A percentile compares a stretch with the other conserved stretches of the same genome.
Evolutionary conservation across 2,888 invertebrate species (phyloP).

Genomic region (Merodon equestris): DNA sequence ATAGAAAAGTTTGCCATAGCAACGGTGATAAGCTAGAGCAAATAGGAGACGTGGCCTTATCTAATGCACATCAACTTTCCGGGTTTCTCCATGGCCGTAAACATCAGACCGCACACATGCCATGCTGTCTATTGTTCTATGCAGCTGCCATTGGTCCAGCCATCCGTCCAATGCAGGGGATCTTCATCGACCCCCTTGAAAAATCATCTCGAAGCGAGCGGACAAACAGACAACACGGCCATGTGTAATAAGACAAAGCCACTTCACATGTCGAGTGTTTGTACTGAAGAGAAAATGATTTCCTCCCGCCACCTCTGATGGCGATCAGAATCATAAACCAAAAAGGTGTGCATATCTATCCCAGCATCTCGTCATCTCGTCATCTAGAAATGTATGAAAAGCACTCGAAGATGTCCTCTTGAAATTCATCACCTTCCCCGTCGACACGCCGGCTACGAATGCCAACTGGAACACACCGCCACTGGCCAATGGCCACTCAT

Average conservation of each 20-base stretch:
- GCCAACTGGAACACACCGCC: slow-evolving; percentile 21
- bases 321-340: slow-evolving; percentile 46
- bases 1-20: too few species aligned
- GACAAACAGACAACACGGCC: slow-evolving; percentile 48
- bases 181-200: slow-evolving; percentile 48
- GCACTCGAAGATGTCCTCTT: slow-evolving; percentile 67
- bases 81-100: slow-evolving; percentile 19
- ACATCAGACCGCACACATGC: slow-evolving; percentile 60
- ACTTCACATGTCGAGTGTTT: slow-evolving; percentile 62
- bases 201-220: slow-evolving; percentile 53
- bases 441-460: slow-evolving; percentile 7
- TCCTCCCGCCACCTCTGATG: slow-evolving; percentile 2
- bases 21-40: too few species aligned
- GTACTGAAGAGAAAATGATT: slow-evolving; percentile 39
- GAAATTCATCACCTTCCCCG: slow-evolving; percentile 36
- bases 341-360: slow-evolving; percentile 60
- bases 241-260: slow-evolving; percentile 63
- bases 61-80: slow-evolving; percentile 31
- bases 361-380: slow-evolving; percentile 48
- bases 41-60: slow-evolving; percentile 51
- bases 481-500: slow-evolving; percentile 12
- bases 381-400: slow-evolving; percentile 68
- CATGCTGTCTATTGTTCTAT: slow-evolving; percentile 49
- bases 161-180: slow-evolving; percentile 8
- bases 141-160: slow-evolving; percentile 39